A percentile compares a stretch with the other conserved stretches of the same genome.
phyloP scores from a whole-genome alignment of 2,888 invertebrate genomes.

The Crossocerus cetratus region DNA sequence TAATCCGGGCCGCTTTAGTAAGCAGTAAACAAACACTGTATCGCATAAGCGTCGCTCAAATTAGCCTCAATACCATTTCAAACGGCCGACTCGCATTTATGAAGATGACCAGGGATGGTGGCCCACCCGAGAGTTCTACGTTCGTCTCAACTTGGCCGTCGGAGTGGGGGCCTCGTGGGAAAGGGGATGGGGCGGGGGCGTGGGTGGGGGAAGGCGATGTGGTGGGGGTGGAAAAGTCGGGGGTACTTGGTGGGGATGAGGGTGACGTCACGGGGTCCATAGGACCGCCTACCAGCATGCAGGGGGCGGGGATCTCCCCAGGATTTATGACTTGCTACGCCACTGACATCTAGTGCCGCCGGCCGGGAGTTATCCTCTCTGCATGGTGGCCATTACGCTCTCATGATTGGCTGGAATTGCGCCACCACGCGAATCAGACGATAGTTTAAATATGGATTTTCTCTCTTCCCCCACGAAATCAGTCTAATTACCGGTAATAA shows the following conservation, averaged over 20 bases:
- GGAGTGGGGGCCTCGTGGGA: constrained; percentile 21
- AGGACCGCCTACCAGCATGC: constrained; percentile 79
- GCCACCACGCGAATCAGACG: constrained; percentile 73
- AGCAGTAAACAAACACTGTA: constrained; percentile 77
- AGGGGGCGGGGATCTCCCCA: constrained; percentile 80
- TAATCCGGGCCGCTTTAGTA: constrained; percentile 76
- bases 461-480: constrained; percentile 36
- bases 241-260: constrained; percentile 57
- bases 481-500: constrained; percentile 37
- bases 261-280: constrained; percentile 75
- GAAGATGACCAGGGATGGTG: constrained; percentile 64
- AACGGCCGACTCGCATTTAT: constrained; percentile 74
- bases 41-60: constrained; percentile 75
- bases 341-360: constrained; percentile 79
- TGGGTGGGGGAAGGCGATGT: background rate
- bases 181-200: constrained; percentile 8
- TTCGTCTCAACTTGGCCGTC: constrained; percentile 15
- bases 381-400: constrained; percentile 81
- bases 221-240: constrained; percentile 40
- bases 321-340: constrained; percentile 72
- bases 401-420: constrained; percentile 79
- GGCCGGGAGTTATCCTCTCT: constrained; percentile 65
- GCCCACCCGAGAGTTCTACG: constrained; percentile 58
- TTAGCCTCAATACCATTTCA: constrained; percentile 75
- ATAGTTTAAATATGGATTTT: constrained; percentile 68